These are phyloP conservation scores for Drosophila suboccidentalis DNA, from an alignment of 2,888 invertebrate genomes.

Conservation along the genomic window DNA sequence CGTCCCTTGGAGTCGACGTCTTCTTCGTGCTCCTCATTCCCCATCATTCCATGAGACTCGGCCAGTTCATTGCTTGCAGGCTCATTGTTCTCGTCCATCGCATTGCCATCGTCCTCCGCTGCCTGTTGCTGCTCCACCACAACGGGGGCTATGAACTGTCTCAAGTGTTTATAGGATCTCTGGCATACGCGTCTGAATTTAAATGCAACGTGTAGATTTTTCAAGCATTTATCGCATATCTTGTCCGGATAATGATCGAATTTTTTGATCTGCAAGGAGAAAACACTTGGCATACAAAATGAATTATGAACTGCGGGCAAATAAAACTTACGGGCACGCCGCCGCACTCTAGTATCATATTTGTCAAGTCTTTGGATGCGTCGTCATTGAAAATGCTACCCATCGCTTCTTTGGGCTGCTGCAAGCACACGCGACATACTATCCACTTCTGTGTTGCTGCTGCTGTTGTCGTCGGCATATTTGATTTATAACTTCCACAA, in stretches of 20 bases:
- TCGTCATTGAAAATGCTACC: constrained; percentile 80
- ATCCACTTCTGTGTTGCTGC: constrained; percentile 79
- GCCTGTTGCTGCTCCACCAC: constrained; percentile 66
- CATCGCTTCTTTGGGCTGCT: constrained; percentile 81
- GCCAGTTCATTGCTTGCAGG: constrained; percentile 20
- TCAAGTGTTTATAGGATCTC: constrained; percentile 81
- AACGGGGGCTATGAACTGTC: constrained; percentile 82
- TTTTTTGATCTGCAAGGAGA: constrained; percentile 72
- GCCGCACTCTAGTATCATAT: constrained; percentile 83
- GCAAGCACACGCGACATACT: constrained; percentile 80
- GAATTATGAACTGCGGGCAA: not conserved
- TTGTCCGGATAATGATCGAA: constrained; percentile 83
- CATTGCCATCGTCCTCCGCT: constrained; percentile 33
- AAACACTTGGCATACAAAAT: not conserved
- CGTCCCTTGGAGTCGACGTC: constrained; percentile 51
- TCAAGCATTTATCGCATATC: constrained; percentile 78
- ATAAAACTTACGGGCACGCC: constrained; percentile 82
- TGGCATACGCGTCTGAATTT: constrained; percentile 81
- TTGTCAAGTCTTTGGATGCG: constrained; percentile 78
- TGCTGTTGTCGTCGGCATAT: constrained; percentile 55
- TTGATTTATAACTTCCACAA: constrained; percentile 11
- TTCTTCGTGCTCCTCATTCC: constrained; percentile 33
- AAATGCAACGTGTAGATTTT: constrained; percentile 73
- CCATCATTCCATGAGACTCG: constrained; percentile 36
- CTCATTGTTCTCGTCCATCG: constrained; percentile 24